Conservation (phyloP, 2,797 vertebrate genomes). For the Novumbra hubbsi region DNA sequence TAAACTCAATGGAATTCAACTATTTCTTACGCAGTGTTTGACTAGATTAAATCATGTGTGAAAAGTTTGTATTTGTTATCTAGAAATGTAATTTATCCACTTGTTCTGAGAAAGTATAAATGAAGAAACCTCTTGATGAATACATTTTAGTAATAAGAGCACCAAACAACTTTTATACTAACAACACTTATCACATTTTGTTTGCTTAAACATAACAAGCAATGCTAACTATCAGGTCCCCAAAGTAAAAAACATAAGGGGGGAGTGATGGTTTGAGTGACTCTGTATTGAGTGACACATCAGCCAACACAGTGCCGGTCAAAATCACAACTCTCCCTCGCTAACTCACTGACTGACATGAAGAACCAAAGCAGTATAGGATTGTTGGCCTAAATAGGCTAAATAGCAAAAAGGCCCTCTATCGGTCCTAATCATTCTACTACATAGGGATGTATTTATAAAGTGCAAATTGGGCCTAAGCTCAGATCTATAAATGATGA, state of each 20-base stretch:
- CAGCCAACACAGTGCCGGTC: constrained; percentile 46
- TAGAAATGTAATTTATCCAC: no score
- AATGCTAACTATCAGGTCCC: neutral
- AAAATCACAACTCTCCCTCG: constrained; percentile 36
- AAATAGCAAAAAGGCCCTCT: constrained; percentile 30
- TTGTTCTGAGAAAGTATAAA: neutral
- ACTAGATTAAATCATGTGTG: neutral
- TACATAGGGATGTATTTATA: constrained; percentile 29
- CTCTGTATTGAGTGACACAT: constrained; percentile 33
- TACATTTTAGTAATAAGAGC: neutral
- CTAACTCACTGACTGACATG: constrained; percentile 36
- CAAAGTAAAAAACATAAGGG: constrained; percentile 19
- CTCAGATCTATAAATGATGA: constrained; percentile 37
- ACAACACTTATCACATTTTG: neutral
- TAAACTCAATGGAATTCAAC: neutral
- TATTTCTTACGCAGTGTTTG: constrained; percentile 1
- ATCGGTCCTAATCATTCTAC: constrained; percentile 17
- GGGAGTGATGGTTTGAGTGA: constrained; percentile 37
- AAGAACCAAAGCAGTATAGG: constrained; percentile 55
- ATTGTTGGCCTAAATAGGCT: constrained; percentile 56
- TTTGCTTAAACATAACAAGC: neutral
- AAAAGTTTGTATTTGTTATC: neutral
- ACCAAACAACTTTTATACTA: constrained; percentile 23
- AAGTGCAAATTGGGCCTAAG: constrained; percentile 34
- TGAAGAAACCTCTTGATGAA: neutral